A percentile compares a stretch with the other conserved stretches of the same genome.
These are phyloP conservation scores for Pelecanoides urinatrix DNA, from an alignment of 2,113 vertebrate genomes.

Conservation along the genomic window DNA sequence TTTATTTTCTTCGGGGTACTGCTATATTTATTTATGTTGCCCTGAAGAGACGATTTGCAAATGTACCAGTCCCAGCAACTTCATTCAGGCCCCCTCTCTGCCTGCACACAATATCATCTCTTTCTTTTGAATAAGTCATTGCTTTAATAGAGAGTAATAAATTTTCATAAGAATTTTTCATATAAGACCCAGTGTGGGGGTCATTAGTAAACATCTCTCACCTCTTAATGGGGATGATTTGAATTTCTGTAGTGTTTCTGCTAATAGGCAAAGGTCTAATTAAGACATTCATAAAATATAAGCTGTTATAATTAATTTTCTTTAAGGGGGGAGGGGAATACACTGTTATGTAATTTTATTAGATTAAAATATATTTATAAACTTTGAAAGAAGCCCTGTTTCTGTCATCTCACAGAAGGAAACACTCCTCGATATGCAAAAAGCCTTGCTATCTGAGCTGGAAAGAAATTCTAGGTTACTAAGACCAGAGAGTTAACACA, in stretches of 20 bases:
- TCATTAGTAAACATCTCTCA: slow-evolving; percentile 10
- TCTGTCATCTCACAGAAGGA: neutral
- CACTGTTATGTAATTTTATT: neutral
- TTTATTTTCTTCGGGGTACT: slow-evolving; percentile 38
- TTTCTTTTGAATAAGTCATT: slow-evolving; percentile 44
- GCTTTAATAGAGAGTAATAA: neutral
- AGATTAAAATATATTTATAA: neutral
- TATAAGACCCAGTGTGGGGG: neutral
- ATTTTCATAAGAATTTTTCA: slow-evolving; percentile 7
- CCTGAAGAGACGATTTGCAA: slow-evolving; percentile 23
- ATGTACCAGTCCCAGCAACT: neutral
- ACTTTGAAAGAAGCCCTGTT: neutral
- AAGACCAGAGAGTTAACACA: neutral
- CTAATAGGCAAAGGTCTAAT: neutral
- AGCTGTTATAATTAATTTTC: neutral
- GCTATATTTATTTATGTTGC: slow-evolving; percentile 48
- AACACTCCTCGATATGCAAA: neutral
- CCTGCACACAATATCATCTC: neutral
- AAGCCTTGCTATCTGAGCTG: neutral
- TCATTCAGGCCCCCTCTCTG: neutral
- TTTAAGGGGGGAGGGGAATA: neutral
- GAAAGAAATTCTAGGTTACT: neutral
- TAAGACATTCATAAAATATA: neutral
- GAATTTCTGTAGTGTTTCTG: neutral
- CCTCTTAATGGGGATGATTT: neutral